Evolutionary conservation across 2,888 invertebrate genomes (phyloP).

Genomic region (Hipparchia semele): DNA sequence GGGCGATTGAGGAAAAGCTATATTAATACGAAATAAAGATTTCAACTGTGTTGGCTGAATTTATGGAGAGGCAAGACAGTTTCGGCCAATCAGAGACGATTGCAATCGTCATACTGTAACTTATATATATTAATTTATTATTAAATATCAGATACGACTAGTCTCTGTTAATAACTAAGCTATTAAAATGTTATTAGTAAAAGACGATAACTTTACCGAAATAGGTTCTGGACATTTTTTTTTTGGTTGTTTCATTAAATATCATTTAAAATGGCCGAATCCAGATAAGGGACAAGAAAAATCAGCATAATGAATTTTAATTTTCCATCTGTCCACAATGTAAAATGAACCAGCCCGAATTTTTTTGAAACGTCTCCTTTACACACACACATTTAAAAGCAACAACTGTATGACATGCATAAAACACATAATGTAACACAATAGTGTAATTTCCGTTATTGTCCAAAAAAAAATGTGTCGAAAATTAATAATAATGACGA

Average conservation of each 20-base stretch:
- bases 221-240: no score
- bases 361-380: slow-evolving; percentile 16
- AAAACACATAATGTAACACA: slow-evolving; percentile 6
- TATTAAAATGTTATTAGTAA: background rate
- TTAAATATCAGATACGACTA: no score
- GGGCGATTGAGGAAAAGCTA: no score
- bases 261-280: background rate
- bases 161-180: background rate
- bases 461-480: background rate
- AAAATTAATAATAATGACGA: background rate
- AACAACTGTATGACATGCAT: slow-evolving; percentile 20
- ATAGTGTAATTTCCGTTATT: background rate
- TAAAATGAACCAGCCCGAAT: background rate
- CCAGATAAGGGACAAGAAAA: no score
- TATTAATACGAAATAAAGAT: no score
- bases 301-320: background rate
- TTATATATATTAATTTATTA: background rate
- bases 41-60: no score
- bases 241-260: background rate
- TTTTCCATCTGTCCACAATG: background rate
- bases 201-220: background rate
- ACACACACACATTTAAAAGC: slow-evolving; percentile 14
- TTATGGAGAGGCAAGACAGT: no score
- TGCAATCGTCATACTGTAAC: no score
- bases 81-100: no score